A percentile compares a stretch with the other conserved stretches of the same genome.
These are phyloP conservation scores for Ptilorrhoa leucosticta DNA, from an alignment of 2,113 vertebrate genomes.

Conservation along the genomic window DNA sequence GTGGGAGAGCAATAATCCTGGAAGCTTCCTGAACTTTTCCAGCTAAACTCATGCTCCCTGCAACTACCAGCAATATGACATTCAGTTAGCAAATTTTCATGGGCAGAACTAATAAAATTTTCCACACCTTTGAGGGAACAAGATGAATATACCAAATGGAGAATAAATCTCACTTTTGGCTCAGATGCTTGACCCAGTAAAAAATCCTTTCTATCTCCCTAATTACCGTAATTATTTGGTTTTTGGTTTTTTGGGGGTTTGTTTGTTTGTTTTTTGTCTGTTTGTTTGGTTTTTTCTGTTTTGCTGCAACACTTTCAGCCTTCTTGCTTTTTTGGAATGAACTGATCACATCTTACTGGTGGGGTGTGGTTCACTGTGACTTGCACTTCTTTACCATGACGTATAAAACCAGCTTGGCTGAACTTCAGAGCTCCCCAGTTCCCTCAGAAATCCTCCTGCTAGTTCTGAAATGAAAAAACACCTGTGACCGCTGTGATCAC, in stretches of 20 bases:
- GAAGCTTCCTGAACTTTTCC: background rate
- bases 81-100: background rate
- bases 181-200: background rate
- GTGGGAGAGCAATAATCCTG: background rate
- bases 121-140: background rate
- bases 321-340: background rate
- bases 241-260: background rate
- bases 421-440: background rate
- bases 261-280: background rate
- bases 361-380: background rate
- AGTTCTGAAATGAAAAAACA: background rate
- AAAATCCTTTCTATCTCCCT: background rate
- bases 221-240: background rate
- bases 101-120: background rate
- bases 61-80: background rate
- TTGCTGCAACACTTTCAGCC: background rate
- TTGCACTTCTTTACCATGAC: background rate
- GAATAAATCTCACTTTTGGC: background rate
- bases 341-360: background rate
- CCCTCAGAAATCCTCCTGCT: background rate
- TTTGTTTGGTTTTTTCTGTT: background rate
- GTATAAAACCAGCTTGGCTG: background rate
- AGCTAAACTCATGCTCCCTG: background rate
- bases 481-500: fast-evolving
- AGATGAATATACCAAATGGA: background rate